These are phyloP conservation scores for Muricea muricata DNA, from an alignment of 92 coral and sea anemone species.

Conservation along the genomic window DNA sequence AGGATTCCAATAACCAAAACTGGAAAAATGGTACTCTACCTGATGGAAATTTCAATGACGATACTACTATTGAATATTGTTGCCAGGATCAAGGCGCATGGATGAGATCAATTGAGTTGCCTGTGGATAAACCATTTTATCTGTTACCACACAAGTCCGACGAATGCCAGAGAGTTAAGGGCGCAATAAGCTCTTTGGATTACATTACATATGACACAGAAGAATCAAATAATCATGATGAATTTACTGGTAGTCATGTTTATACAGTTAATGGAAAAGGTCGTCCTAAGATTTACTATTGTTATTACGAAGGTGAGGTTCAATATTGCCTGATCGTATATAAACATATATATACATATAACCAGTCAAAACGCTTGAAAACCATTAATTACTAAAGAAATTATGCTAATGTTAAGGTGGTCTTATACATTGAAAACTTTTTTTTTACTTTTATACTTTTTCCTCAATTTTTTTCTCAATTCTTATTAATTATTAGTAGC, in stretches of 20 bases:
- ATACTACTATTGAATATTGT: neutral
- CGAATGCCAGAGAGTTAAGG: constrained; percentile 15
- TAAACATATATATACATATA: neutral
- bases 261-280: neutral
- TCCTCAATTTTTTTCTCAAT: no score
- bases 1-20: neutral
- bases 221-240: neutral
- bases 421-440: no score
- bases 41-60: neutral
- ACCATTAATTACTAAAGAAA: neutral
- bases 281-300: neutral
- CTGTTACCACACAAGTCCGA: constrained; percentile 6
- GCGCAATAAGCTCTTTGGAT: constrained; percentile 15
- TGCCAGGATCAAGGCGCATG: constrained; percentile 7
- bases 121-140: constrained; percentile 20
- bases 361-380: neutral
- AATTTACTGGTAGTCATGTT: neutral
- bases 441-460: no score
- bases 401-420: no score
- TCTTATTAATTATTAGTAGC: no score
- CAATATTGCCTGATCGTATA: no score
- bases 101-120: constrained; percentile 3
- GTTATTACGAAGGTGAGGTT: neutral
- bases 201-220: constrained; percentile 6
- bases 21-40: neutral